Base-by-base conservation (phyloP, 2,888 invertebrate genomes). In the Herminia tarsipennalis region DNA sequence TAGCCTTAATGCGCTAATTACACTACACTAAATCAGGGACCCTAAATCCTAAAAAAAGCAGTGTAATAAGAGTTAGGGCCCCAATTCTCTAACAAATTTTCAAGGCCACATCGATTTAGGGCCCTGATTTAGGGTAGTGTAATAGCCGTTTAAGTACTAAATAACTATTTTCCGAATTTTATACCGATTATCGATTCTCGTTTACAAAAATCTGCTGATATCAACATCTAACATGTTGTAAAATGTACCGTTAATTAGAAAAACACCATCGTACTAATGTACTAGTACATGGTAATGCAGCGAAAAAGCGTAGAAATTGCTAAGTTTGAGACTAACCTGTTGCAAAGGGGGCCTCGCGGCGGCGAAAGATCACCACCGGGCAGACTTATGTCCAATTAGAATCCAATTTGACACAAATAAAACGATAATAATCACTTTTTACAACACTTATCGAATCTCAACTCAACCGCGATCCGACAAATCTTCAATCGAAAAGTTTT, bases 351-450 rank as follows among this genome's bases (percentile, higher is more conserved):
- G 64, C 57, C 64, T 65, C 47, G 56, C 55, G 50, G 51, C 53
- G 59, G 47, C 66, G 55, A 51, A 45, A 55, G 49, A 55, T 51
- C 56, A 58, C 57, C 55, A 43, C 42, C 42, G 29, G 48, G 34
- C 38, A 46, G 46, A 60, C 68, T 60, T 51, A 64, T 59, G 65
- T 74, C 76, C 76, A 79, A 70, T 71, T 68, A 75, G 71, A 76
- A 80, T 76, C 78, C 76, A 76, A 74, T 73, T 68, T 52, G 70
- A 75, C 77, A 75, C 73, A 69, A 72, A 49, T 61, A 66, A 59
- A 50, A 58, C 43, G 46, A 66, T 42, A 63, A 58, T n/a, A 55
- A 61, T 51, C 76, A 76, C 77, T 66, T 53, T 67, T 73, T 64
- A 66, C 64, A 69, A 60, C 75, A 70, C 68, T 56, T 56, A 60